Conservation (phyloP, 2,113 vertebrate genomes). For the Phalacrocorax pelagicus region DNA sequence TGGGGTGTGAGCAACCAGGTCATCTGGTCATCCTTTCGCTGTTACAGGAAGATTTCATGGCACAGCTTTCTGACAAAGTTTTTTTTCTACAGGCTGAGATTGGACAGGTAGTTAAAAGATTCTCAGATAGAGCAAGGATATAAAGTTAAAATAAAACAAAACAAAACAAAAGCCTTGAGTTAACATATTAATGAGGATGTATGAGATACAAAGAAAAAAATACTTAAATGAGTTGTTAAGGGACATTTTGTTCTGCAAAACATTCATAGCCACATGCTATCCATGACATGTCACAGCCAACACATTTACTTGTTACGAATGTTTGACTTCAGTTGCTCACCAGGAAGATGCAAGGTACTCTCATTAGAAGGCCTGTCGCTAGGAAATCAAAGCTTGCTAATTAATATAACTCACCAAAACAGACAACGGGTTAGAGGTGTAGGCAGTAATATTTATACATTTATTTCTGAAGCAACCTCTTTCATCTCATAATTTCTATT, state of each 20-base stretch:
- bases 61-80: background rate
- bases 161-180: background rate
- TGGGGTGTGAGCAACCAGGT: background rate
- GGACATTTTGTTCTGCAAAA: background rate
- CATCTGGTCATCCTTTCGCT: background rate
- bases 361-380: background rate
- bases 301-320: background rate
- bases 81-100: background rate
- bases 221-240: background rate
- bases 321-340: background rate
- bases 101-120: background rate
- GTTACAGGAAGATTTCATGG: background rate
- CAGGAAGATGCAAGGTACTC: background rate
- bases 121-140: background rate
- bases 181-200: background rate
- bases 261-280: background rate
- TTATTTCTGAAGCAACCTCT: background rate
- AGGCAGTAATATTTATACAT: background rate
- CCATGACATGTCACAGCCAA: background rate
- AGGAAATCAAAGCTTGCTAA: background rate
- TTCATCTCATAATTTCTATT: background rate
- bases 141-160: background rate
- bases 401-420: background rate
- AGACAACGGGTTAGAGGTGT: rapidly evolving
- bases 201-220: background rate